Conservation (phyloP, 1,140 invertebrate genomes). For the Drosophila oshimai region DNA sequence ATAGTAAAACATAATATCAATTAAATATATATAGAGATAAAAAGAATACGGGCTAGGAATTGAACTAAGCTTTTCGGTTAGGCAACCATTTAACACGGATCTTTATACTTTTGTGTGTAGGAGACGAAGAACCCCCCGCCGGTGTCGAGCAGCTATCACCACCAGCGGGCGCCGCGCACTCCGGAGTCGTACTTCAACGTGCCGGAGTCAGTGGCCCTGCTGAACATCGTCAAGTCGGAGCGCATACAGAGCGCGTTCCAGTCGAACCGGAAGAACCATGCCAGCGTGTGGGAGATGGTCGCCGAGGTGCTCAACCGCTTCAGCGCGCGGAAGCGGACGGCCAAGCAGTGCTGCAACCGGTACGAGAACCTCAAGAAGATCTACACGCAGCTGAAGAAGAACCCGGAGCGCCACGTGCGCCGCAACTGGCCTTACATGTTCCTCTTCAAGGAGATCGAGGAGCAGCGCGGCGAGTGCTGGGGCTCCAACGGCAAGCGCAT, state of each 20-base stretch:
- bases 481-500: slow-evolving; percentile 77
- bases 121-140: slow-evolving; percentile 66
- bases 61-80: too few relatives aligned
- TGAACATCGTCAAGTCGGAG: slow-evolving; percentile 81
- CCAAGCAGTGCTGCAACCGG: slow-evolving; percentile 80
- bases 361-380: slow-evolving; percentile 82
- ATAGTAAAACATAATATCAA: too few relatives aligned
- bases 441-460: slow-evolving; percentile 80
- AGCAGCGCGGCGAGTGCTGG: slow-evolving; percentile 81
- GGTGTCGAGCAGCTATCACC: slow-evolving; percentile 68
- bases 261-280: slow-evolving; percentile 81
- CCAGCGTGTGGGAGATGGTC: slow-evolving; percentile 82
- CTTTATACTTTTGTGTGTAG: slow-evolving; percentile 12
- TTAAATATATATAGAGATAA: too few relatives aligned
- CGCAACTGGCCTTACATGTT: slow-evolving; percentile 82
- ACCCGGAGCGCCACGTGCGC: slow-evolving; percentile 77
- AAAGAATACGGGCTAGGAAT: too few relatives aligned
- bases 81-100: too few relatives aligned
- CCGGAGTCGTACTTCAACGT: slow-evolving; percentile 82
- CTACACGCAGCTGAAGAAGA: slow-evolving; percentile 80
- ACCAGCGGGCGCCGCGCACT: slow-evolving; percentile 78
- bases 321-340: slow-evolving; percentile 70
- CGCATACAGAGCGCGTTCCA: slow-evolving; percentile 81
- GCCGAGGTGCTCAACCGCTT: slow-evolving; percentile 80
- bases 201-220: slow-evolving; percentile 75